phyloP scores from a whole-genome alignment of 2,888 invertebrate species.

The Sycophila texana region DNA sequence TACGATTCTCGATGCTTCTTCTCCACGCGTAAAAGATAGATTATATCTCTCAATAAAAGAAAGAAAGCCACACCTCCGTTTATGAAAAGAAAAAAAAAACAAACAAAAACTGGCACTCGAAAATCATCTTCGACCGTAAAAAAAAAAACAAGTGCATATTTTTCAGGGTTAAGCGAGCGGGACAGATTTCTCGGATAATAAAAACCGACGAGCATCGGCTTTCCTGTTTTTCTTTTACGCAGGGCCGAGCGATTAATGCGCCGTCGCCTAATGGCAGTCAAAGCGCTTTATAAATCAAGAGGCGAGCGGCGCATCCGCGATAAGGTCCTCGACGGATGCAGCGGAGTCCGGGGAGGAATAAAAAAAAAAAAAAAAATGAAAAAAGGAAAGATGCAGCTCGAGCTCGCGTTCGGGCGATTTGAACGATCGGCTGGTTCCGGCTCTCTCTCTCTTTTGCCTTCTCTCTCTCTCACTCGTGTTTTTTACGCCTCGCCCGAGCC shows the following conservation, averaged over 20 bases:
- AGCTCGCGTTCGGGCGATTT: background rate
- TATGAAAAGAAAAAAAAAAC: background rate
- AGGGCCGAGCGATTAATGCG: conserved; percentile 29
- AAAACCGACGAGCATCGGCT: conserved; percentile 26
- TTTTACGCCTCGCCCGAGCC: background rate
- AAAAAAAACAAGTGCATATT: background rate
- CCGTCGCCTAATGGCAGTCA: conserved; percentile 42
- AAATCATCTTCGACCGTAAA: background rate
- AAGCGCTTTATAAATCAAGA: conserved; percentile 45
- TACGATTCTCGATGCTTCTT: no score
- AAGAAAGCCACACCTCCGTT: no score
- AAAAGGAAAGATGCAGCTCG: background rate
- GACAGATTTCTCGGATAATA: conserved; percentile 6
- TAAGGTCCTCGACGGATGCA: conserved; percentile 24
- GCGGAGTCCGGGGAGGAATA: background rate
- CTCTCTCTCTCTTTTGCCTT: background rate
- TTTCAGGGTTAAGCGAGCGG: background rate
- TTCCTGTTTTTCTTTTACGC: conserved; percentile 6
- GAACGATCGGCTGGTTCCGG: background rate
- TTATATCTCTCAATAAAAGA: no score
- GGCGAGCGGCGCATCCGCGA: conserved; percentile 24
- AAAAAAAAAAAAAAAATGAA: background rate
- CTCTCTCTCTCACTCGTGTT: background rate
- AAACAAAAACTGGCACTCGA: background rate
- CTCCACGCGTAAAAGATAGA: no score